These are phyloP conservation scores for Echinometra lucunter DNA, from an alignment of 53 echinoderm and acorn worm species.

Conservation along the genomic window DNA sequence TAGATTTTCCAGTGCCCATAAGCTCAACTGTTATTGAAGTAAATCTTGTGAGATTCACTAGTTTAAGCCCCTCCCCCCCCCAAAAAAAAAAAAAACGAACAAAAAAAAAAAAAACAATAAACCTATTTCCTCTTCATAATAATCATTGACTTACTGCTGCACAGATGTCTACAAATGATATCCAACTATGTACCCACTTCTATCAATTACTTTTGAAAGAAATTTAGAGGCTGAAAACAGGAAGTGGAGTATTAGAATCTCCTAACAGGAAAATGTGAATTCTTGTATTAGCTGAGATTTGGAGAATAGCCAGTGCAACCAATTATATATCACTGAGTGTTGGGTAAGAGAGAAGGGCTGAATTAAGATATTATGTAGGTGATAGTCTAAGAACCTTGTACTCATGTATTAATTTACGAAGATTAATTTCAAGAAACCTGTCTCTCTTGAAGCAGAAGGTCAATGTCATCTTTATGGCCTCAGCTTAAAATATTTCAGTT, in stretches of 20 bases:
- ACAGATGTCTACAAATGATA: conserved; percentile 58
- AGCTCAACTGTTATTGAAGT: too few relatives aligned
- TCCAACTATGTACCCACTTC: conserved; percentile 14
- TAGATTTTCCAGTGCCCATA: too few relatives aligned
- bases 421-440: not conserved
- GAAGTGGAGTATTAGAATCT: conserved; percentile 59
- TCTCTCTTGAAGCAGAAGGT: not conserved
- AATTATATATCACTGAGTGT: not conserved
- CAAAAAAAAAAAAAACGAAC: too few relatives aligned
- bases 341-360: not conserved
- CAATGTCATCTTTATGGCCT: not conserved
- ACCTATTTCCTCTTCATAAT: conserved; percentile 5
- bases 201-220: not conserved
- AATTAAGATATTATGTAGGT: not conserved
- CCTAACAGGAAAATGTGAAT: conserved; percentile 58
- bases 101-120: not conserved
- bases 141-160: conserved; percentile 22
- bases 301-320: conserved; percentile 43
- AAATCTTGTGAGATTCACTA: not conserved
- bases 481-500: not conserved
- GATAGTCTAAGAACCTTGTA: not conserved
- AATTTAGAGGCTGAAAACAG: conserved; percentile 49
- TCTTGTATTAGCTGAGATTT: conserved; percentile 53
- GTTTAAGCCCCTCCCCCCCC: too few relatives aligned
- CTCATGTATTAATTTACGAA: not conserved